A percentile compares a stretch with the other conserved stretches of the same genome.
Evolutionary conservation across 2,113 vertebrate species (phyloP).

Genomic region (Rhodinocichla rosea): DNA sequence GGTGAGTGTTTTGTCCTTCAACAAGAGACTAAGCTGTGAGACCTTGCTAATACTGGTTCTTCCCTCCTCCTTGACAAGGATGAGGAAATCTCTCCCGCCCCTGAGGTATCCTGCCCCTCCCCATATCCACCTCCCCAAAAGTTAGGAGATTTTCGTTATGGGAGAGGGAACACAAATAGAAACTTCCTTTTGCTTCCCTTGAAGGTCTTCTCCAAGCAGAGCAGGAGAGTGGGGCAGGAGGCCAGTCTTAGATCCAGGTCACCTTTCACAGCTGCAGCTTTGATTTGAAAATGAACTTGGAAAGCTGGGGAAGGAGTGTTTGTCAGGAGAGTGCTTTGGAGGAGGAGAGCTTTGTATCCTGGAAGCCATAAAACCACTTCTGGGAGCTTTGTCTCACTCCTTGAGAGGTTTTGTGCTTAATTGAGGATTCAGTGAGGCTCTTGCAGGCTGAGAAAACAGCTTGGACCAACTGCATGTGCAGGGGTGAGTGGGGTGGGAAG

Average conservation of each 20-base stretch:
- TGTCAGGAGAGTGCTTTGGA: background rate
- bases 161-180: background rate
- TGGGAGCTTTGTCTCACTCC: background rate
- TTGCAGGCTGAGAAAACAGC: background rate
- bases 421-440: background rate
- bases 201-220: background rate
- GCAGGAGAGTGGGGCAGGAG: background rate
- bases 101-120: background rate
- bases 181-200: background rate
- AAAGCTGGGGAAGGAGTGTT: background rate
- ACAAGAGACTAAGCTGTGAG: background rate
- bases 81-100: fast-evolving
- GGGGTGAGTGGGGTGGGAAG: background rate
- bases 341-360: background rate
- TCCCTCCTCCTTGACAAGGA: background rate
- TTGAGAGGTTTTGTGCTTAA: conserved; percentile 1
- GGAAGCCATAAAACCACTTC: background rate
- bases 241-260: background rate
- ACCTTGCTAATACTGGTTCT: background rate
- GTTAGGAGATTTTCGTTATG: background rate
- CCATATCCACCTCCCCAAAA: background rate
- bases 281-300: background rate
- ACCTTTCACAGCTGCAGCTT: background rate
- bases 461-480: background rate
- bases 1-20: background rate